Percentiles rank a stretch among this genome's conserved stretches.
These are phyloP conservation scores for Gallirallus australis DNA, from an alignment of 2,797 vertebrate genomes.

Conservation along the genomic window DNA sequence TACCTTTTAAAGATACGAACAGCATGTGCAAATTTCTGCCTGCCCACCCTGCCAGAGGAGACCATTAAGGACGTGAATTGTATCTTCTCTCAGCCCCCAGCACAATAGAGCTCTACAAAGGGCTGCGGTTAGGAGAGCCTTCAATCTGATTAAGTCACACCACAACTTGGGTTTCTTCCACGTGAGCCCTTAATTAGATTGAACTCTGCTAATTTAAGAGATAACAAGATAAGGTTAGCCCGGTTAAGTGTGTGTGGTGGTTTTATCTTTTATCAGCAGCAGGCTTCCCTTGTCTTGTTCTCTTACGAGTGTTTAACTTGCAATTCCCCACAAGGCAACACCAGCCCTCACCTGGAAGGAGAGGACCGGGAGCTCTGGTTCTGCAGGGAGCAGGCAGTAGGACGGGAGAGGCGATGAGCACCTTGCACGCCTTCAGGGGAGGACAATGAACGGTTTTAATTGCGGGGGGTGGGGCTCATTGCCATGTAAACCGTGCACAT, in stretches of 20 bases:
- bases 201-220: conserved; percentile 61
- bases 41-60: not conserved
- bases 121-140: not conserved
- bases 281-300: not conserved
- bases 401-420: not conserved
- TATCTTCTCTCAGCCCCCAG: not conserved
- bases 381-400: not conserved
- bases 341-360: not conserved
- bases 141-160: conserved; percentile 33
- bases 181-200: conserved; percentile 61
- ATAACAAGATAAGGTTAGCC: conserved; percentile 58
- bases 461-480: not conserved
- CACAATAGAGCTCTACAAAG: not conserved
- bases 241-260: not conserved
- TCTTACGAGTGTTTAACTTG: not conserved
- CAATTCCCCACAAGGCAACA: not conserved
- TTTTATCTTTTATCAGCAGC: conserved; percentile 34
- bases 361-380: not conserved
- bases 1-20: not conserved
- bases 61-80: not conserved
- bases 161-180: conserved; percentile 45
- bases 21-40: not conserved
- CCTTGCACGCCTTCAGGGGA: not conserved
- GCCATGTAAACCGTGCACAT: not conserved
- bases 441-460: not conserved